These are phyloP conservation scores for Nomada fucata DNA, from an alignment of 2,888 invertebrate species.

Conservation along the genomic window DNA sequence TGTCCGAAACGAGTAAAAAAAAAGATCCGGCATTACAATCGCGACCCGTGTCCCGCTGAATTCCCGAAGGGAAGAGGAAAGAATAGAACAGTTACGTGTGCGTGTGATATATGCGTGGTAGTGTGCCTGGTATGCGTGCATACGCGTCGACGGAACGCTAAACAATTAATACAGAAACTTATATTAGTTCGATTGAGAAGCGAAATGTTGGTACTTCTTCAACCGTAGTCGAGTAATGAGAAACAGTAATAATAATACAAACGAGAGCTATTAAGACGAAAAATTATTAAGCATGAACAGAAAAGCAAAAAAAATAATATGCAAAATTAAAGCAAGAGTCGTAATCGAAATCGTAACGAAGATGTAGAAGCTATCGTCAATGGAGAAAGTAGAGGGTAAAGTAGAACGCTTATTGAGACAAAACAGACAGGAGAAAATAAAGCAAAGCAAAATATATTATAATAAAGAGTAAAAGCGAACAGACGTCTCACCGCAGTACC, in stretches of 20 bases:
- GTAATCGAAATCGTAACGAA: constrained; percentile 50
- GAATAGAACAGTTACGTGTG: neutral
- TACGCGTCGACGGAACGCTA: constrained; percentile 30
- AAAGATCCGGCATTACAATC: constrained; percentile 50
- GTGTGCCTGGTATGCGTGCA: constrained; percentile 6
- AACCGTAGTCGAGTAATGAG: constrained; percentile 41
- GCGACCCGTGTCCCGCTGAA: constrained; percentile 64
- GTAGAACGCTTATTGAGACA: constrained; percentile 57
- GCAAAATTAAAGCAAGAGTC: constrained; percentile 29
- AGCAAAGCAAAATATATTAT: constrained; percentile 11
- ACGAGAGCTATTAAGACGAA: neutral
- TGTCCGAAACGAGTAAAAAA: constrained; percentile 16
- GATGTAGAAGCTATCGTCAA: constrained; percentile 53
- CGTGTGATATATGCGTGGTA: constrained; percentile 25
- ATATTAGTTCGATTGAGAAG: constrained; percentile 37
- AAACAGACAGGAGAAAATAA: neutral
- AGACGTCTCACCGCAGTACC: constrained; percentile 59
- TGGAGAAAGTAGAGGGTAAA: constrained; percentile 55
- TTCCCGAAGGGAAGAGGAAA: constrained; percentile 64
- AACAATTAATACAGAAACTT: constrained; percentile 21
- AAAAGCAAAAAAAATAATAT: neutral
- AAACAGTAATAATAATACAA: neutral
- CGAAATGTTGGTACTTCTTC: constrained; percentile 50
- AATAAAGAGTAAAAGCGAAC: constrained; percentile 30
- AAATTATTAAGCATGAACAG: constrained; percentile 3